A percentile compares a stretch with the other conserved stretches of the same genome.
Evolutionary conservation across 2,888 invertebrate species (phyloP).

Genomic region (Cataglyphis livida): DNA sequence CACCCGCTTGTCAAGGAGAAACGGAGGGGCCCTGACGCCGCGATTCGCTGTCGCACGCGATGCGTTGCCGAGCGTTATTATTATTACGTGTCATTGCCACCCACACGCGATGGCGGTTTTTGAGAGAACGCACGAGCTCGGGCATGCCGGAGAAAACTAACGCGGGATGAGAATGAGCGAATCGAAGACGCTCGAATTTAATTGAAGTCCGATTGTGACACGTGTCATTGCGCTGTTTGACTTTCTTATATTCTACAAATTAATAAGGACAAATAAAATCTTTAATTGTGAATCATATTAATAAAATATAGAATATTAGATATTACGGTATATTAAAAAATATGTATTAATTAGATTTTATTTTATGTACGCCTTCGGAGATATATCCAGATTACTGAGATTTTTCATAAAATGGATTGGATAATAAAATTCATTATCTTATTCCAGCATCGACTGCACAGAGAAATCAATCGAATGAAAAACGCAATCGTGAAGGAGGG

Average conservation of each 20-base stretch:
- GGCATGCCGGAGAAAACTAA: conserved; percentile 56
- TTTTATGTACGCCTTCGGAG: not conserved
- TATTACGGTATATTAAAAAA: not conserved
- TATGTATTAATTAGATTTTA: not conserved
- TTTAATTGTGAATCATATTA: not conserved
- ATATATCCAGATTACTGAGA: not conserved
- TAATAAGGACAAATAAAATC: not conserved
- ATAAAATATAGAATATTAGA: not conserved
- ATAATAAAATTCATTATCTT: not conserved
- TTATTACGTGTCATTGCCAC: conserved; percentile 82
- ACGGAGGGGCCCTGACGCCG: conserved; percentile 22
- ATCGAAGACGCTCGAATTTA: not conserved
- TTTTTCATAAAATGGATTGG: not conserved
- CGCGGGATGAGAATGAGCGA: conserved; percentile 24
- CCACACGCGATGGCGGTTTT: conserved; percentile 74
- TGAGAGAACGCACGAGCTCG: conserved; percentile 5
- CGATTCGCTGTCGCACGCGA: conserved; percentile 83
- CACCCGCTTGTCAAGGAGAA: conserved; percentile 85
- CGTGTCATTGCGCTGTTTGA: not conserved
- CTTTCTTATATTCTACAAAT: not conserved
- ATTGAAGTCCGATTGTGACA: conserved; percentile 12
- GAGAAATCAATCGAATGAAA: not conserved
- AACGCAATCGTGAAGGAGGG: not conserved
- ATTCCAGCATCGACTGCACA: not conserved
- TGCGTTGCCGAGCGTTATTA: conserved; percentile 80